These are phyloP conservation scores for Tetramorium alpestre DNA, from an alignment of 1,140 invertebrate species.

Conservation along the genomic window DNA sequence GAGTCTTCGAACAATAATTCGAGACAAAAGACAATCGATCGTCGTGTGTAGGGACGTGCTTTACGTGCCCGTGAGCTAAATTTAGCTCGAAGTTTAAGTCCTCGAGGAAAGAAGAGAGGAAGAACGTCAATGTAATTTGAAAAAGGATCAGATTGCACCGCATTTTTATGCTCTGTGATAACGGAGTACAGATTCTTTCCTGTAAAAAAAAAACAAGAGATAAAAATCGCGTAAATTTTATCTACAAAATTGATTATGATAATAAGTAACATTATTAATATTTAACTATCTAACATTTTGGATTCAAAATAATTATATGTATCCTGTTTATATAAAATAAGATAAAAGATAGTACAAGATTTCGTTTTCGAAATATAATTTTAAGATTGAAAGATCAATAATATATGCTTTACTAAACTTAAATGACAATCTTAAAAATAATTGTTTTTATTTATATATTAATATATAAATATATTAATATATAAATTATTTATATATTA, in stretches of 20 bases:
- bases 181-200: background rate
- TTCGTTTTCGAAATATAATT: background rate
- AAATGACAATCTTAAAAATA: background rate
- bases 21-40: slow-evolving; percentile 42
- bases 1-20: slow-evolving; percentile 5
- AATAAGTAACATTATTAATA: background rate
- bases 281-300: background rate
- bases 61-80: slow-evolving; percentile 26
- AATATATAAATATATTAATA: background rate
- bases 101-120: background rate
- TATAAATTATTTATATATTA: background rate
- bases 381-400: background rate
- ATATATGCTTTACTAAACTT: background rate
- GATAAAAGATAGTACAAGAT: background rate
- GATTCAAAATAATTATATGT: background rate
- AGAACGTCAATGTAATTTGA: background rate
- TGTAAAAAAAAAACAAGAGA: background rate
- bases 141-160: background rate
- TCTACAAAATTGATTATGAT: background rate
- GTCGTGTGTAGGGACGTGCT: background rate
- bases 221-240: background rate
- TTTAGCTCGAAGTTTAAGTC: slow-evolving; percentile 1
- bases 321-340: background rate
- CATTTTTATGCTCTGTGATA: background rate
- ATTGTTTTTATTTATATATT: background rate